Percentiles rank a stretch among this genome's conserved stretches.
These are phyloP conservation scores for Lepidothrix coronata DNA, from an alignment of 2,113 vertebrate species.

Conservation along the genomic window DNA sequence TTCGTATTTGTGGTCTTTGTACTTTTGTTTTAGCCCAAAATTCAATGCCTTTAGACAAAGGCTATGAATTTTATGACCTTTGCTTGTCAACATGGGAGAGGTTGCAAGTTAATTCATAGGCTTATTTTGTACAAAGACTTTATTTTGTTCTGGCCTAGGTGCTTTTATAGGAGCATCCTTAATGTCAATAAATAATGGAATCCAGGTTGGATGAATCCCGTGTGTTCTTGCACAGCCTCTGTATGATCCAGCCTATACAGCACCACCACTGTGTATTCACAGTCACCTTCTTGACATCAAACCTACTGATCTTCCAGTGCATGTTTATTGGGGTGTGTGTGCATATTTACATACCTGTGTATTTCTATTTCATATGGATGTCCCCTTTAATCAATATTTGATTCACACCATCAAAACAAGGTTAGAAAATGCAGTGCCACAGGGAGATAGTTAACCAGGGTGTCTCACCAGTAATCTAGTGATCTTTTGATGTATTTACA, in stretches of 20 bases:
- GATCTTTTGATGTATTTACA: not conserved
- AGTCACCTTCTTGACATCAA: not conserved
- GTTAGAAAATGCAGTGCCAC: not conserved
- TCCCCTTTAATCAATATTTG: not conserved
- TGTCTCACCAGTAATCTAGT: not conserved
- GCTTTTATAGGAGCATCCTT: not conserved
- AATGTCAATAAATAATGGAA: not conserved
- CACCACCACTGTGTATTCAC: not conserved
- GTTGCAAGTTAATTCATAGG: not conserved
- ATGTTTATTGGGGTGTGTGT: not conserved
- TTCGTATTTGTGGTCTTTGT: not conserved
- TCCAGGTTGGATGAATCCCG: not conserved
- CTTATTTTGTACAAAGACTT: not conserved
- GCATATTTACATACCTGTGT: not conserved
- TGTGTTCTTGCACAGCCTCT: not conserved
- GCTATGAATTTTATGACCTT: not conserved
- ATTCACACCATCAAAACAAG: not conserved
- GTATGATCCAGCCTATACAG: not conserved
- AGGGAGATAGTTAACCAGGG: not conserved
- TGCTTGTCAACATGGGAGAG: not conserved
- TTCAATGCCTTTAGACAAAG: not conserved
- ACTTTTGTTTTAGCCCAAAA: not conserved
- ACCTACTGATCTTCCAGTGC: not conserved
- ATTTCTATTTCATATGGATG: not conserved
- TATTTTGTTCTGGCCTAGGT: not conserved